These are phyloP conservation scores for Sinocyclocheilus maitianheensis DNA, from an alignment of 2,113 vertebrate genomes.

Conservation along the genomic window DNA sequence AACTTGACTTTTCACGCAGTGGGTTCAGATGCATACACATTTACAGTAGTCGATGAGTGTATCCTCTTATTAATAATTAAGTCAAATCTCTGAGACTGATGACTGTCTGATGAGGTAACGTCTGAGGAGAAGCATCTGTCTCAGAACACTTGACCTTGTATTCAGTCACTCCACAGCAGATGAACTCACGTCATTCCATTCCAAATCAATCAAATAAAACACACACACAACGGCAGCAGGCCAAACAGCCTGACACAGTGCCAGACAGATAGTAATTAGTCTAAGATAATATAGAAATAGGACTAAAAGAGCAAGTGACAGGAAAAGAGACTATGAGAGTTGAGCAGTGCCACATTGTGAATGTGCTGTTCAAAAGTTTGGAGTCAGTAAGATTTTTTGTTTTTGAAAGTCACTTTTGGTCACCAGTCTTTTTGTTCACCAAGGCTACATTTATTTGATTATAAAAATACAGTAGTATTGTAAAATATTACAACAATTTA, in stretches of 20 bases:
- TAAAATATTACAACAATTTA: too few relatives aligned
- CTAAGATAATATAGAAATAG: neutral
- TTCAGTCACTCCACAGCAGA: conserved; percentile 23
- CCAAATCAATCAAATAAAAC: conserved; percentile 11
- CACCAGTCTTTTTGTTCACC: too few relatives aligned
- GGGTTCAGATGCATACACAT: neutral
- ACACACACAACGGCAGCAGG: neutral
- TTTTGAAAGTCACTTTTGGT: too few relatives aligned
- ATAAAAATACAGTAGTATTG: too few relatives aligned
- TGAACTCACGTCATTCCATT: conserved; percentile 7
- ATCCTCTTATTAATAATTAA: conserved; percentile 19
- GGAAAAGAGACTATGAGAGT: neutral
- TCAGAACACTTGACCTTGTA: conserved; percentile 25
- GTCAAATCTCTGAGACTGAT: neutral
- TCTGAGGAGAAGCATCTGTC: conserved; percentile 4
- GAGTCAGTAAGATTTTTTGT: too few relatives aligned
- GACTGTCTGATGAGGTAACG: neutral
- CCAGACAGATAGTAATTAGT: neutral
- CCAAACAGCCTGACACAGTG: neutral
- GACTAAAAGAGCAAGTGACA: neutral
- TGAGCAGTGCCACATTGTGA: neutral
- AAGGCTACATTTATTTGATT: too few relatives aligned
- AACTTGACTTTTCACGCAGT: neutral
- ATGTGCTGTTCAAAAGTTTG: neutral
- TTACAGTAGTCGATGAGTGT: neutral